Percentiles rank a stretch among this genome's conserved stretches.
Conservation (phyloP, 2,888 invertebrate species). For the Drosophila mercatorum region DNA sequence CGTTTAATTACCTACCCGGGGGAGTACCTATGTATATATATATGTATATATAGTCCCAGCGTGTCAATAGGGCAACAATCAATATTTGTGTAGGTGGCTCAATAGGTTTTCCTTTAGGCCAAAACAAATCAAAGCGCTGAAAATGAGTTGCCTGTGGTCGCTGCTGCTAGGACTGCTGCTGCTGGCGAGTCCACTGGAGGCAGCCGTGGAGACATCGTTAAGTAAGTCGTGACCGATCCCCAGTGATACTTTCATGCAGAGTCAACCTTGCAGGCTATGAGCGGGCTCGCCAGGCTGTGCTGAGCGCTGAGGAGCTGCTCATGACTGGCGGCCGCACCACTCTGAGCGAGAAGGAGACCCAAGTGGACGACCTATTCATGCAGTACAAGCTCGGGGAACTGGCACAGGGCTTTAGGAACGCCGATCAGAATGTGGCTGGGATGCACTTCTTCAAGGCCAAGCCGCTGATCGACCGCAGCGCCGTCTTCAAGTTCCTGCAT, state of each 20-base stretch:
- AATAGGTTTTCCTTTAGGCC: constrained; percentile 33
- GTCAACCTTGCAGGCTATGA: constrained; percentile 69
- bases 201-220: constrained; percentile 24
- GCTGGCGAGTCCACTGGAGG: constrained; percentile 10
- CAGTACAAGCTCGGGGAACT: constrained; percentile 80
- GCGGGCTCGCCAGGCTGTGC: constrained; percentile 78
- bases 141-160: constrained; percentile 37
- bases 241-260: too few species aligned
- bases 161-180: constrained; percentile 18
- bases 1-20: not conserved
- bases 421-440: constrained; percentile 84
- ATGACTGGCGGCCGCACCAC: constrained; percentile 80
- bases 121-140: constrained; percentile 20
- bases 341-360: constrained; percentile 70
- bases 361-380: constrained; percentile 80
- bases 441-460: constrained; percentile 86
- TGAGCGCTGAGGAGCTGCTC: constrained; percentile 79
- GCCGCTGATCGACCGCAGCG: constrained; percentile 85
- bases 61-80: constrained; percentile 42
- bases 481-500: constrained; percentile 86
- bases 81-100: constrained; percentile 61
- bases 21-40: not conserved
- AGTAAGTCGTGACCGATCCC: constrained; percentile 35
- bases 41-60: constrained; percentile 5
- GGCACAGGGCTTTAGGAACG: constrained; percentile 71